Evolutionary conservation across 2,113 vertebrate species (phyloP).

Genomic region (Pseudolaguvia tuberculata): DNA sequence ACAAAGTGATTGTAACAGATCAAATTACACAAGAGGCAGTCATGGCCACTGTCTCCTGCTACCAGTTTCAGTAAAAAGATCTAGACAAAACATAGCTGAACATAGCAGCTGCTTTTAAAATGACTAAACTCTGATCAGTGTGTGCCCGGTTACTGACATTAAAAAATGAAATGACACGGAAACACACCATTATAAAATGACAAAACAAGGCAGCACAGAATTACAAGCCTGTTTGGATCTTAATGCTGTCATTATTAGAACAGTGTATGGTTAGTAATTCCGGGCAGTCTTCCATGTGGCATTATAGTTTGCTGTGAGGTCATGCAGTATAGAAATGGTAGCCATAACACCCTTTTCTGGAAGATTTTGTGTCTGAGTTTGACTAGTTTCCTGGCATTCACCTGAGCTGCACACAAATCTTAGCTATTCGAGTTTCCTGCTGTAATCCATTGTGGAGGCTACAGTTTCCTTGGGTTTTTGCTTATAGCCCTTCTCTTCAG

Average conservation of each 20-base stretch:
- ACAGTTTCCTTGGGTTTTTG: conserved; percentile 63
- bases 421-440: conserved; percentile 65
- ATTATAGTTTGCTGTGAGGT: conserved; percentile 59
- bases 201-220: conserved; percentile 17
- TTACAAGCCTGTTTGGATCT: conserved; percentile 22
- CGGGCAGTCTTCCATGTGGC: conserved; percentile 52
- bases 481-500: conserved; percentile 57
- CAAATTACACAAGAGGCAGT: conserved; percentile 47
- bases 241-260: conserved; percentile 39
- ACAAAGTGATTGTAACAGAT: conserved; percentile 50
- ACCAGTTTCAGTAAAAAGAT: conserved; percentile 29
- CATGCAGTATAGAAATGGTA: conserved; percentile 44
- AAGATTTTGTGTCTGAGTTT: conserved; percentile 55
- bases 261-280: conserved; percentile 4
- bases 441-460: conserved; percentile 71
- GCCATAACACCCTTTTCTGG: conserved; percentile 62
- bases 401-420: conserved; percentile 49
- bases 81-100: conserved; percentile 22
- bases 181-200: conserved; percentile 15
- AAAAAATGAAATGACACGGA: no score
- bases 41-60: conserved; percentile 29
- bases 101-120: not conserved
- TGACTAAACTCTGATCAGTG: conserved; percentile 17
- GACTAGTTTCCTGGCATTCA: conserved; percentile 62
- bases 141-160: conserved; percentile 1